phyloP scores from a whole-genome alignment of 30 jellyfish, hydroid and myxozoan species.

The Aurelia coerulea region DNA sequence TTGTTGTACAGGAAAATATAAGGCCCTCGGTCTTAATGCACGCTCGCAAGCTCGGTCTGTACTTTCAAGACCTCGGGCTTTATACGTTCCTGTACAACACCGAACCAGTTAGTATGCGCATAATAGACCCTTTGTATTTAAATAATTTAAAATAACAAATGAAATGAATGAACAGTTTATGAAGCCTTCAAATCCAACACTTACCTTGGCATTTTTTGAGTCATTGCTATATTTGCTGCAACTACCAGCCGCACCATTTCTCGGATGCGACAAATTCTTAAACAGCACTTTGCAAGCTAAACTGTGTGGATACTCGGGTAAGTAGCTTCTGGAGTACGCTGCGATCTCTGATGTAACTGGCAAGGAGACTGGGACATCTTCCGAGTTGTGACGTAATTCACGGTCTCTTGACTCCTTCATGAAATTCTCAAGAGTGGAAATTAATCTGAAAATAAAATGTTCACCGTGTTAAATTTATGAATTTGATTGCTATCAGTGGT shows the following conservation, averaged over 20 bases:
- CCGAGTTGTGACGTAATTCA: constrained; percentile 22
- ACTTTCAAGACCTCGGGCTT: too few relatives aligned
- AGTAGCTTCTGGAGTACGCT: constrained; percentile 55
- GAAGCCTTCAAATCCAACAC: too few relatives aligned
- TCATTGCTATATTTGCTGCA: constrained; percentile 10
- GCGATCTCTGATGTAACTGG: constrained; percentile 57
- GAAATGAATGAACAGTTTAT: too few relatives aligned
- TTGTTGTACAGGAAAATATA: too few relatives aligned
- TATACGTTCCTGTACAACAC: too few relatives aligned
- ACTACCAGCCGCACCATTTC: constrained; percentile 12
- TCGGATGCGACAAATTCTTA: constrained; percentile 28
- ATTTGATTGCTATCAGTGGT: too few relatives aligned
- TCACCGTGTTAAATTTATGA: neutral
- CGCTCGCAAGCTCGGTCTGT: too few relatives aligned
- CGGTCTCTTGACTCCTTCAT: constrained; percentile 38
- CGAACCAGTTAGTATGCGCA: too few relatives aligned
- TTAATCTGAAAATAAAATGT: neutral
- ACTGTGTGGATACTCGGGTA: constrained; percentile 15
- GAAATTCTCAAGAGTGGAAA: constrained; percentile 33
- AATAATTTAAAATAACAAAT: too few relatives aligned
- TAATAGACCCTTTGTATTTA: too few relatives aligned
- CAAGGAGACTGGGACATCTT: constrained; percentile 50
- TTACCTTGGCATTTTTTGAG: constrained; percentile 28
- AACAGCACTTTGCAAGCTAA: constrained; percentile 47
- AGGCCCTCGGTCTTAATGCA: too few relatives aligned